These are phyloP conservation scores for Zhengitettix transpicula DNA, from an alignment of 2,888 invertebrate genomes.

Conservation along the genomic window DNA sequence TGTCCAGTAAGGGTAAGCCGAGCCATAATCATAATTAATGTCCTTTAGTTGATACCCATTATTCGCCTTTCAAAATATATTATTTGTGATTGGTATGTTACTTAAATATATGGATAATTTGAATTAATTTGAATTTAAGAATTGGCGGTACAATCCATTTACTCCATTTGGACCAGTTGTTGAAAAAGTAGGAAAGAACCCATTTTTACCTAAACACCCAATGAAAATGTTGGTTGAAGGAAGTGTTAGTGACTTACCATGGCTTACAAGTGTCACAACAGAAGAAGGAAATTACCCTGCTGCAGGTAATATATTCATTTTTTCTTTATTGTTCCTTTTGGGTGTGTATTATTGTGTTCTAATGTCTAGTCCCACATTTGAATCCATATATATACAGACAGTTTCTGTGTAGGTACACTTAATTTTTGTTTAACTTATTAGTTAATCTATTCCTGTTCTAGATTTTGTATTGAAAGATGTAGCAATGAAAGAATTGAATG, in stretches of 20 bases:
- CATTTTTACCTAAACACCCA: slow-evolving; percentile 5
- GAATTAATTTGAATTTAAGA: slow-evolving; percentile 10
- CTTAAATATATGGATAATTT: slow-evolving; percentile 8
- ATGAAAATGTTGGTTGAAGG: not conserved
- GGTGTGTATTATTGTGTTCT: too few relatives aligned
- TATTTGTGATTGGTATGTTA: not conserved
- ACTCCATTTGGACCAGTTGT: slow-evolving; percentile 37
- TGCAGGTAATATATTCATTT: slow-evolving; percentile 1
- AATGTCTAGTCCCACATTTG: too few relatives aligned
- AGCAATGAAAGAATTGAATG: slow-evolving; percentile 32
- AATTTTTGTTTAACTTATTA: too few relatives aligned
- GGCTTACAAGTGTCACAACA: slow-evolving; percentile 4
- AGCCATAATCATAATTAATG: too few relatives aligned
- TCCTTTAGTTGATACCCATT: too few relatives aligned
- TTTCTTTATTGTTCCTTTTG: too few relatives aligned
- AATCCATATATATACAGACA: too few relatives aligned
- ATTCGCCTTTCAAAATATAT: too few relatives aligned
- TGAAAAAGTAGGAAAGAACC: slow-evolving; percentile 30
- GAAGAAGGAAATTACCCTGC: slow-evolving; percentile 7
- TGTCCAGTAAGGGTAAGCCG: too few relatives aligned
- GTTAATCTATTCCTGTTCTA: slow-evolving; percentile 24
- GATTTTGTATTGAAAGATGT: slow-evolving; percentile 26
- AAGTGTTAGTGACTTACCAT: slow-evolving; percentile 1
- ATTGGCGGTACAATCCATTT: slow-evolving; percentile 19
- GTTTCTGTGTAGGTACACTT: too few relatives aligned